phyloP scores from a whole-genome alignment of 37 sponge, comb jelly and placozoan genomes.

The Cladorhizidae sp. region DNA sequence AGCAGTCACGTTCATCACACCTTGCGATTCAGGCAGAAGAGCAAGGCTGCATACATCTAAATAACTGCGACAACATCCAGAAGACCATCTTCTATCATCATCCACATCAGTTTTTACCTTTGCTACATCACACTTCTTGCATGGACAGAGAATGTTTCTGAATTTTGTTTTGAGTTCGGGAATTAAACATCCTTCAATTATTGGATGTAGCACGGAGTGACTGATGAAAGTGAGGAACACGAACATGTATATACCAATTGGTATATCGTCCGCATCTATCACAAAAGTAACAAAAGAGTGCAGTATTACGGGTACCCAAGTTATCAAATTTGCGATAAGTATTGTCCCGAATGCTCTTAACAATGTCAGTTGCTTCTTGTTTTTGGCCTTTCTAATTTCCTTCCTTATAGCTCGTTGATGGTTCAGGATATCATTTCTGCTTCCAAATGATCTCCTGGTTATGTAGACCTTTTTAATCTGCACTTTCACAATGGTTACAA shows the following conservation, averaged over 20 bases:
- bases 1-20: too few species aligned
- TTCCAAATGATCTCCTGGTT: not conserved
- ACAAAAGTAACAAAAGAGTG: not conserved
- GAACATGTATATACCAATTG: constrained; percentile 20
- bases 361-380: constrained; percentile 44
- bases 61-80: too few species aligned
- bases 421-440: not conserved
- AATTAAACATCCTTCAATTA: constrained; percentile 61
- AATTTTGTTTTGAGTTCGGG: not conserved
- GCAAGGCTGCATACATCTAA: too few species aligned
- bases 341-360: constrained; percentile 40
- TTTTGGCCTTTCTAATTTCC: constrained; percentile 8
- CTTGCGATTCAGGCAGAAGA: too few species aligned
- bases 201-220: constrained; percentile 34
- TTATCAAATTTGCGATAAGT: constrained; percentile 27
- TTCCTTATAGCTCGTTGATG: not conserved
- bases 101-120: too few species aligned
- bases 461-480: not conserved
- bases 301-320: constrained; percentile 39
- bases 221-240: constrained; percentile 26
- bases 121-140: too few species aligned
- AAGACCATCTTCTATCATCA: too few species aligned
- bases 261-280: not conserved
- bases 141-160: not conserved
- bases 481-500: not conserved